Conservation (phyloP, 2,888 invertebrate species). For the Anaspis maculata region DNA sequence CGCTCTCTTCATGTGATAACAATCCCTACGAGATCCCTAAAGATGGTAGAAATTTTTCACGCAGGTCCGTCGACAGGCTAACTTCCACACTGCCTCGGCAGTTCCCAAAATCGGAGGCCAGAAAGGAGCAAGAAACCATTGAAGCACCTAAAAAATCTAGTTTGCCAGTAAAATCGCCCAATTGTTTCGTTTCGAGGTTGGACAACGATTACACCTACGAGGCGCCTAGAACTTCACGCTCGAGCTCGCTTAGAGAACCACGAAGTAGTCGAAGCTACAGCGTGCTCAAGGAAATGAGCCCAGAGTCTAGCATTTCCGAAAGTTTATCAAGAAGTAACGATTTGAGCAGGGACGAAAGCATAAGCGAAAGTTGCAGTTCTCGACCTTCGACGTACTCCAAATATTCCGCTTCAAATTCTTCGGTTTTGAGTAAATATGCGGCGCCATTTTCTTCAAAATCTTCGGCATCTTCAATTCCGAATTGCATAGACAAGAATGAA, state of each 20-base stretch:
- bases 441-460: conserved; percentile 16
- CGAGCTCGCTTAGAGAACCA: conserved; percentile 26
- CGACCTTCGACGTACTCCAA: conserved; percentile 11
- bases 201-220: conserved; percentile 20
- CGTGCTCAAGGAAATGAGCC: conserved; percentile 26
- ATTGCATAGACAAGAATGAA: conserved; percentile 26
- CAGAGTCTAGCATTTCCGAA: conserved; percentile 36
- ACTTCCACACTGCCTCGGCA: neutral
- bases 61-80: neutral
- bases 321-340: conserved; percentile 22
- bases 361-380: conserved; percentile 14
- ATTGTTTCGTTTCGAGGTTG: conserved; percentile 21
- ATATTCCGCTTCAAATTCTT: conserved; percentile 27
- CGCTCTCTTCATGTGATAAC: conserved; percentile 44
- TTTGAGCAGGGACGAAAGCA: conserved; percentile 3
- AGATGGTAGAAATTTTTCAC: conserved; percentile 14
- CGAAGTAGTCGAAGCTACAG: too few relatives aligned
- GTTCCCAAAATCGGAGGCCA: neutral
- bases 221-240: conserved; percentile 25
- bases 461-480: conserved; percentile 5
- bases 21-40: conserved; percentile 35
- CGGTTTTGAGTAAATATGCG: conserved; percentile 25
- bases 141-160: conserved; percentile 19
- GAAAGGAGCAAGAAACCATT: too few relatives aligned
- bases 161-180: conserved; percentile 27